Evolutionary conservation across 37 sponge, comb jelly and placozoan genomes (phyloP).

Genomic region (Bolinopsis microptera): DNA sequence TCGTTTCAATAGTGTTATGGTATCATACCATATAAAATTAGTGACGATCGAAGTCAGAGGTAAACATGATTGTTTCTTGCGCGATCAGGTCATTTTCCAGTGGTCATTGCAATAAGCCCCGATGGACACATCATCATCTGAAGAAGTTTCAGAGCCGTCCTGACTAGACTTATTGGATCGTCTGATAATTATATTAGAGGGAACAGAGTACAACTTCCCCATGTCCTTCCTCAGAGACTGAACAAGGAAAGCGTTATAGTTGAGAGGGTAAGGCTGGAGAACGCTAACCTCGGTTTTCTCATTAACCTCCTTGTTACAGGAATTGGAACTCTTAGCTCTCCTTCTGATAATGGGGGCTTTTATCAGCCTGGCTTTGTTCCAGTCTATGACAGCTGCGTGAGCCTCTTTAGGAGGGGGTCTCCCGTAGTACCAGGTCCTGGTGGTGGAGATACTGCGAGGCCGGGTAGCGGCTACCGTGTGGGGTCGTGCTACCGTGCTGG

Average conservation of each 20-base stretch:
- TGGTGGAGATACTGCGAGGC: not conserved
- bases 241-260: constrained; percentile 62
- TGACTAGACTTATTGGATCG: not conserved
- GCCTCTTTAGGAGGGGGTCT: constrained; percentile 21
- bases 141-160: not conserved
- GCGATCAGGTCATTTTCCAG: constrained; percentile 49
- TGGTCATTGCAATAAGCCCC: not conserved
- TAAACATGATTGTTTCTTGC: no score
- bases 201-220: not conserved
- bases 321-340: not conserved
- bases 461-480: constrained; percentile 17
- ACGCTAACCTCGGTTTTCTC: constrained; percentile 57
- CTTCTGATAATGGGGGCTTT: constrained; percentile 12
- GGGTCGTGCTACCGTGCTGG: not conserved
- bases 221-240: constrained; percentile 55
- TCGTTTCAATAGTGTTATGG: no score
- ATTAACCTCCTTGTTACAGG: not conserved
- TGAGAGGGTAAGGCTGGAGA: constrained; percentile 43
- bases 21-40: no score
- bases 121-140: not conserved
- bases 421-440: constrained; percentile 26
- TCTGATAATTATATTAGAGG: constrained; percentile 34
- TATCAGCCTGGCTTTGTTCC: constrained; percentile 44
- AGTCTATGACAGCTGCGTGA: constrained; percentile 58
- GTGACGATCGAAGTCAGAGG: no score